phyloP scores from a whole-genome alignment of 2,113 vertebrate species.

The Speoplatyrhinus poulsoni region DNA sequence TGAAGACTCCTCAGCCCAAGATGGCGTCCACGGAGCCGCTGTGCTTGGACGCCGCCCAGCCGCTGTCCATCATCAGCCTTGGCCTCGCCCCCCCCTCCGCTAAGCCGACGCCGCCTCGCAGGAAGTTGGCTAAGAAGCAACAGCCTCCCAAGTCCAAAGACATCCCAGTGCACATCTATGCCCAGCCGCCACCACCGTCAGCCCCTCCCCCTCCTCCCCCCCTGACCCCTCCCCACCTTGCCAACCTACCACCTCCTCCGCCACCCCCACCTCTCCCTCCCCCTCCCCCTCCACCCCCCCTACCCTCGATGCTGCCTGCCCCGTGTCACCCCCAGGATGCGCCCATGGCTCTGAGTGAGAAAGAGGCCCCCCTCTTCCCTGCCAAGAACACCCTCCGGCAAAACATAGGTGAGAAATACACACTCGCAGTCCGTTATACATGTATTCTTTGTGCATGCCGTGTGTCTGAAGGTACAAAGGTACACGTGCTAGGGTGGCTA shows the following conservation, averaged over 20 bases:
- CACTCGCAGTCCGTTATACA: too few relatives aligned
- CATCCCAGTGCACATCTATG: slow-evolving; percentile 69
- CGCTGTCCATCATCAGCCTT: slow-evolving; percentile 47
- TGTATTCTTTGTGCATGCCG: too few relatives aligned
- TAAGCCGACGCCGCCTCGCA: slow-evolving; percentile 21
- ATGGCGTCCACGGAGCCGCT: slow-evolving; percentile 27
- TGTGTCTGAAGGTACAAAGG: too few relatives aligned
- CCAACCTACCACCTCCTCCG: background rate
- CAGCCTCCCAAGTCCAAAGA: slow-evolving; percentile 50
- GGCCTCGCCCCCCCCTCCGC: slow-evolving; percentile 7
- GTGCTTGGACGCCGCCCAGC: slow-evolving; percentile 37
- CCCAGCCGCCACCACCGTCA: slow-evolving; percentile 46
- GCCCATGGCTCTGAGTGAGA: slow-evolving; percentile 67
- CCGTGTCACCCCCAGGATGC: slow-evolving; percentile 43
- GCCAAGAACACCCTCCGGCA: slow-evolving; percentile 72
- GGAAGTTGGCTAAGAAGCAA: slow-evolving; percentile 43
- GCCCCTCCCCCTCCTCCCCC: slow-evolving; percentile 5
- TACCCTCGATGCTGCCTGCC: slow-evolving; percentile 15
- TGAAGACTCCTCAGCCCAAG: slow-evolving; percentile 72
- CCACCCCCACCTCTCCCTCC: slow-evolving; percentile 2
- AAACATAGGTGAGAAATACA: slow-evolving; percentile 79
- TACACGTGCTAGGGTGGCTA: too few relatives aligned
- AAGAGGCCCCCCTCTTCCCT: slow-evolving; percentile 48
- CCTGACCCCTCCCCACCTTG: slow-evolving; percentile 1
- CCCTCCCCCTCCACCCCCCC: slow-evolving; percentile 14